phyloP scores from a whole-genome alignment of 2,888 invertebrate species.

The Pristionchus mayeri region DNA sequence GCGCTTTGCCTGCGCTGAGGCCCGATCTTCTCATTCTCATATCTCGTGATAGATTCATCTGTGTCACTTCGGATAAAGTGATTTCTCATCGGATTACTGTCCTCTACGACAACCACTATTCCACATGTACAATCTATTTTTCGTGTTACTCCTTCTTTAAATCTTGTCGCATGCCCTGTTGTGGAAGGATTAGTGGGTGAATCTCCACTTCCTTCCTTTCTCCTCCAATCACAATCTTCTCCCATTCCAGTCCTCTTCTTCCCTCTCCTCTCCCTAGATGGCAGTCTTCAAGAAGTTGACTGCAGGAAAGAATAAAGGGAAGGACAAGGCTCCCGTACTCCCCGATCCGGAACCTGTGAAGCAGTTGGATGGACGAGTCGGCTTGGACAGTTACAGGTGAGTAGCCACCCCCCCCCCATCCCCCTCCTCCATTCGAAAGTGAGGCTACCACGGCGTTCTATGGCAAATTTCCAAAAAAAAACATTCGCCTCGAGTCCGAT shows the following conservation, averaged over 20 bases:
- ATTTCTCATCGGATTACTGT: too few species aligned
- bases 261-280: conserved; percentile 56
- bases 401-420: too few species aligned
- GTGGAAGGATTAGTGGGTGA: not conserved
- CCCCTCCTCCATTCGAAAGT: not conserved
- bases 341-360: conserved; percentile 72
- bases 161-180: too few species aligned
- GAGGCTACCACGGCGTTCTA: too few species aligned
- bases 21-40: too few species aligned
- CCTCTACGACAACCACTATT: too few species aligned
- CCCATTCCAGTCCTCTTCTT: not conserved
- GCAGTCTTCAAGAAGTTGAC: conserved; percentile 74
- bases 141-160: too few species aligned
- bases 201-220: not conserved
- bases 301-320: conserved; percentile 66
- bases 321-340: conserved; percentile 56
- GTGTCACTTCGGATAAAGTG: too few species aligned
- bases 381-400: conserved; percentile 71
- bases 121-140: not conserved
- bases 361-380: conserved; percentile 69
- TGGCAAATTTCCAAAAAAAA: too few species aligned
- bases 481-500: too few species aligned
- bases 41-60: too few species aligned
- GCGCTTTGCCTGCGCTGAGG: too few species aligned
- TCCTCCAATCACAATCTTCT: not conserved